These are phyloP conservation scores for Dryobota labecula DNA, from an alignment of 2,888 invertebrate genomes.

Conservation along the genomic window DNA sequence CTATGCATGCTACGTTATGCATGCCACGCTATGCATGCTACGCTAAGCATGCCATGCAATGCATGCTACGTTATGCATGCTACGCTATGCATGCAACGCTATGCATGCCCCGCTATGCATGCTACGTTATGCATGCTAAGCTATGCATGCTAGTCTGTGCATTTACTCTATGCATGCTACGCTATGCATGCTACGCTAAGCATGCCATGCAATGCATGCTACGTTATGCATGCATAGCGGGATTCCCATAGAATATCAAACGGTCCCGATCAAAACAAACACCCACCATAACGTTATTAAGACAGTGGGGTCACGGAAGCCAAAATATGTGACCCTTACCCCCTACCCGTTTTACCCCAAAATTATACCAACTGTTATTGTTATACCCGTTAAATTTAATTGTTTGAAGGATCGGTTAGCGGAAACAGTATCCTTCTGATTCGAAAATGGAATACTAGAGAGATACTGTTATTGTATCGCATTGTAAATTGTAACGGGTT, in stretches of 20 bases:
- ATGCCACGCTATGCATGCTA: no score
- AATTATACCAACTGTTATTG: slow-evolving; percentile 71
- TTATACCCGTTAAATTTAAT: slow-evolving; percentile 69
- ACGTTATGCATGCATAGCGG: no score
- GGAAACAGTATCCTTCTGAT: slow-evolving; percentile 56
- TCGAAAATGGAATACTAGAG: slow-evolving; percentile 56
- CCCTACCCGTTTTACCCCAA: slow-evolving; percentile 63
- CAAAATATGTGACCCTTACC: slow-evolving; percentile 65
- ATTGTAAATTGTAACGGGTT: slow-evolving; percentile 44
- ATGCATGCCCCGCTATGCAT: no score
- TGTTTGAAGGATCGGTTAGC: slow-evolving; percentile 57
- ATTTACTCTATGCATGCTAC: no score
- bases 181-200: no score
- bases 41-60: no score
- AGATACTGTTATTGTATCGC: slow-evolving; percentile 36
- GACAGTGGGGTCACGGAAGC: slow-evolving; percentile 63
- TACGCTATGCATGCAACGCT: no score
- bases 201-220: no score
- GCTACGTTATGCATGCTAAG: no score
- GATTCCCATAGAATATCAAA: slow-evolving; percentile 12
- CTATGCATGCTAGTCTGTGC: no score
- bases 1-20: no score
- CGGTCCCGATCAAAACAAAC: slow-evolving; percentile 24
- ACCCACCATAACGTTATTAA: slow-evolving; percentile 55
- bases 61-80: no score